Evolutionary conservation across 2,797 vertebrate genomes (phyloP).

Genomic region (Anguilla anguilla): DNA sequence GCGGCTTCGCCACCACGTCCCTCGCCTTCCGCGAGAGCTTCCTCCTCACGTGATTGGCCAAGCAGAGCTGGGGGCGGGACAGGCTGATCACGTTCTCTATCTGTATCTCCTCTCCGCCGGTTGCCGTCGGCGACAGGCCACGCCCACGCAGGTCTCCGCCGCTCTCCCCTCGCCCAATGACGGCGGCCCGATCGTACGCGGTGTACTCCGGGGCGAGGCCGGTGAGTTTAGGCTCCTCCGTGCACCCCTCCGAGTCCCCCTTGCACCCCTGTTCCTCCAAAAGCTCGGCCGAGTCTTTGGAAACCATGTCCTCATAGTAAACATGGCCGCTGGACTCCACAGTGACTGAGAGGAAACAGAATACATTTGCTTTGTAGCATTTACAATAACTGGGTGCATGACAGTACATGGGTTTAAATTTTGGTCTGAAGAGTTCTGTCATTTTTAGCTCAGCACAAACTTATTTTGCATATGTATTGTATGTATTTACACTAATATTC

Average conservation of each 20-base stretch:
- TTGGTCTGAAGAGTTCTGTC: not conserved
- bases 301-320: not conserved
- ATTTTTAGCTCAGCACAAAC: not conserved
- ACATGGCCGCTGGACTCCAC: not conserved
- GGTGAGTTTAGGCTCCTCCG: not conserved
- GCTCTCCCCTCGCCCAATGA: not conserved
- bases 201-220: not conserved
- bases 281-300: not conserved
- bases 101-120: not conserved
- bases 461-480: not conserved
- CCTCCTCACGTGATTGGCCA: constrained; percentile 10
- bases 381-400: not conserved
- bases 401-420: not conserved
- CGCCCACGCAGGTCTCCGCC: not conserved
- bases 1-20: not conserved
- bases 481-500: not conserved
- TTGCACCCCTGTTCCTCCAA: not conserved
- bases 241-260: not conserved
- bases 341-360: not conserved
- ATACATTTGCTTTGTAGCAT: not conserved
- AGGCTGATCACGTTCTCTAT: constrained; percentile 24
- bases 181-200: constrained; percentile 5
- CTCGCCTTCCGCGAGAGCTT: not conserved
- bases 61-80: constrained; percentile 9
- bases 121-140: not conserved